Evolutionary conservation across 2,113 vertebrate genomes (phyloP).

Genomic region (Lonchura striata): DNA sequence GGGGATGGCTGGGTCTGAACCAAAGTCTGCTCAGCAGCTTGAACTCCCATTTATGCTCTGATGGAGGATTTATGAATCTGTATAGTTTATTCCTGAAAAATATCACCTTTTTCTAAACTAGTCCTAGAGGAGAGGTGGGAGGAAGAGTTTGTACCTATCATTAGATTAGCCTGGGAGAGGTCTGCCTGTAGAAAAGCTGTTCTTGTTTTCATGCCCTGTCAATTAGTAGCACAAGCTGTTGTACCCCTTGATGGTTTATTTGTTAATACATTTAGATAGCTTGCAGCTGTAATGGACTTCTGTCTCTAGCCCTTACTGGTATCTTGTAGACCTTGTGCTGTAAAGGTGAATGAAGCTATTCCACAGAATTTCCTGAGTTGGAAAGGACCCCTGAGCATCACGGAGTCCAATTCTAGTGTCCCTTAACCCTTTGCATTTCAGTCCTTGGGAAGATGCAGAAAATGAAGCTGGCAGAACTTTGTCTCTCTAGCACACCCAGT

Average conservation of each 20-base stretch:
- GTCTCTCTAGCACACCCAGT: neutral
- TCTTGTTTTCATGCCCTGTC: neutral
- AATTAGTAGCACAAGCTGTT: neutral
- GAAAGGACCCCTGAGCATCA: neutral
- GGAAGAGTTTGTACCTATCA: neutral
- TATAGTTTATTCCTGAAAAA: neutral
- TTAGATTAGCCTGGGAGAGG: neutral
- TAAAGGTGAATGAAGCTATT: fast-evolving
- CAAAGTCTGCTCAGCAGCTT: neutral
- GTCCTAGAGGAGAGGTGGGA: neutral
- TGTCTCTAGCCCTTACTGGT: neutral
- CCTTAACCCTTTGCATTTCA: neutral
- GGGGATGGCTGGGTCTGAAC: neutral
- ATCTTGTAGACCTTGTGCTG: no score
- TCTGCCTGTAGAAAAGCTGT: neutral
- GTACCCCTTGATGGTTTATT: neutral
- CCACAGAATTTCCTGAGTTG: neutral
- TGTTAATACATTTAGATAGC: neutral
- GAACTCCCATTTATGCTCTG: neutral
- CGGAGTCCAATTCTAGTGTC: fast-evolving
- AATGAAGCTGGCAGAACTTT: neutral
- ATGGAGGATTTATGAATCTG: neutral
- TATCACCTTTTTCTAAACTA: neutral
- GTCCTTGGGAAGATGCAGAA: neutral
- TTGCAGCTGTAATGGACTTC: neutral